These are phyloP conservation scores for Hypotaenidia okinawae DNA, from an alignment of 2,797 vertebrate genomes.

Conservation along the genomic window DNA sequence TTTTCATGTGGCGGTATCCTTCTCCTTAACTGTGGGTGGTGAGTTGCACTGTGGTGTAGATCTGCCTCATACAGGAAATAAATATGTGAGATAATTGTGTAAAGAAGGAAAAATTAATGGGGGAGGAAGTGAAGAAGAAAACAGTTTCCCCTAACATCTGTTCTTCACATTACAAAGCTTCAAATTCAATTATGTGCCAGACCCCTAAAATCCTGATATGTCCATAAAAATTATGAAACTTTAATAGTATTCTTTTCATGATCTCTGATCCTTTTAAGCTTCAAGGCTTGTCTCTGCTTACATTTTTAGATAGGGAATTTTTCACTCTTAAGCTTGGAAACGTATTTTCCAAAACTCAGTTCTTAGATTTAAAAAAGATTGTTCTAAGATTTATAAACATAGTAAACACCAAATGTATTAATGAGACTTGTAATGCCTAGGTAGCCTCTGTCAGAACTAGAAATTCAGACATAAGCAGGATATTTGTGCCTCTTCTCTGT, in stretches of 20 bases:
- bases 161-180: constrained; percentile 1
- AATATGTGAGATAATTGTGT: constrained; percentile 42
- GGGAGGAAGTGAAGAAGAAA: constrained; percentile 27
- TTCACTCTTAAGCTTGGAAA: not conserved
- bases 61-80: constrained; percentile 36
- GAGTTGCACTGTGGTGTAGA: not conserved
- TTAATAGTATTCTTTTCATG: not conserved
- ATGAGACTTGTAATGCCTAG: not conserved
- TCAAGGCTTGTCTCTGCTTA: not conserved
- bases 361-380: not conserved
- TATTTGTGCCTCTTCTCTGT: not conserved
- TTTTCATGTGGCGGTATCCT: constrained; percentile 28
- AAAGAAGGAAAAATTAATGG: constrained; percentile 26
- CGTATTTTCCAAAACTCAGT: not conserved
- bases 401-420: not conserved
- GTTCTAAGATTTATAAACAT: not conserved
- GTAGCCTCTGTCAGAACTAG: not conserved
- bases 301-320: not conserved
- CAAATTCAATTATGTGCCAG: not conserved
- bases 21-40: constrained; percentile 44
- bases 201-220: not conserved
- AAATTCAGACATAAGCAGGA: not conserved
- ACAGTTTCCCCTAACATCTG: not conserved
- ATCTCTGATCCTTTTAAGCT: not conserved
- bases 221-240: not conserved